phyloP scores from a whole-genome alignment of 2,797 vertebrate genomes.

The Prionace glauca region DNA sequence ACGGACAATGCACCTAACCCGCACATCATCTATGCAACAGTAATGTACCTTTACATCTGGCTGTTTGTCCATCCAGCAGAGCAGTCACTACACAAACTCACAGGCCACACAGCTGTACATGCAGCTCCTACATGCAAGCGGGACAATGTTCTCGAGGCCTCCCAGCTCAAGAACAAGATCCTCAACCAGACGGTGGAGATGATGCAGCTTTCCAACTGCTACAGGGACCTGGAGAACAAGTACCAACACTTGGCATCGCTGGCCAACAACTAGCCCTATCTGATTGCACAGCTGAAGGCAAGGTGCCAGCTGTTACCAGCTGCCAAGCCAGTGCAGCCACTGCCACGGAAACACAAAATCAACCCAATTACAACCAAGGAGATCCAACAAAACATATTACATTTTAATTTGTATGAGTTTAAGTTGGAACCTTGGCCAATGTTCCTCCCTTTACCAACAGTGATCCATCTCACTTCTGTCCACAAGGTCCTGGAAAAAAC shows the following conservation, averaged over 20 bases:
- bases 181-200: constrained; percentile 95
- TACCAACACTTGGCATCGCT: constrained; percentile 86
- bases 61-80: background rate
- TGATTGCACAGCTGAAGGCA: constrained; percentile 83
- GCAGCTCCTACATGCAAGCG: constrained; percentile 95
- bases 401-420: background rate
- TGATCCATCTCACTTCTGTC: background rate
- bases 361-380: constrained; percentile 66
- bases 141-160: constrained; percentile 89
- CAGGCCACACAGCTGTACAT: constrained; percentile 96
- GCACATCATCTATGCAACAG: too few species aligned
- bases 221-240: constrained; percentile 93
- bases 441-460: background rate
- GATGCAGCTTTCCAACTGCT: constrained; percentile 85
- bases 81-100: constrained; percentile 61
- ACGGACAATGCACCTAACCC: too few species aligned
- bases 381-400: background rate
- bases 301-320: constrained; percentile 73
- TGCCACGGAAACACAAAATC: constrained; percentile 65
- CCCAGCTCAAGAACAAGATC: constrained; percentile 91
- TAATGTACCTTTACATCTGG: too few species aligned
- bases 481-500: background rate
- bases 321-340: constrained; percentile 54
- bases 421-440: background rate
- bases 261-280: constrained; percentile 61